Base-by-base conservation (phyloP, 2,888 invertebrate genomes). In the Ryuthela nishihirai region DNA sequence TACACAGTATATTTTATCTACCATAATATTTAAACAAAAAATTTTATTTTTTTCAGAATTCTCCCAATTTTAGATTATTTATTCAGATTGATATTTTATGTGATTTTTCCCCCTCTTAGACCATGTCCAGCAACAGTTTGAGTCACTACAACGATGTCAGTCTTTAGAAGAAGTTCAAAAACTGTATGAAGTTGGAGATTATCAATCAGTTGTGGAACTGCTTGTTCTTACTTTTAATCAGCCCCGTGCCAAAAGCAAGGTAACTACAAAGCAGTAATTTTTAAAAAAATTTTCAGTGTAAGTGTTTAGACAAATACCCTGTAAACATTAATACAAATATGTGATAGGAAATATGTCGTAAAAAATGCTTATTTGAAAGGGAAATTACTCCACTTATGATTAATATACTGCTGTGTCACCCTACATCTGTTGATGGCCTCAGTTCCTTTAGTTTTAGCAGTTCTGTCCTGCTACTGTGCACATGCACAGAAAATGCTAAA, bases 151-250 rank as follows among this genome's bases (percentile, higher is more conserved):
- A 49, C 67, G 73, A 25, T 71, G 70, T 48, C 72, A 73, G 65
- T 73, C 73, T 3, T 68, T 74, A 54, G 74, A 74, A 58, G 73
- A 74, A 50, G 71, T 74, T 18, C 72, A 74, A 64, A 67, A 69
- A 10, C 64, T 74, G 24, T 72, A 71, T 47, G 72, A 74, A 35
- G 59, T 63, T 12, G 71, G 70, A 10, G 65, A 72, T 21, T 72
- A 72, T 59, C 65, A 69, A 35, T 65, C 69, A 45, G 73, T 74
- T 18, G 71, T 74, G 5, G 70, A 73, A 36, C 67, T 72, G 20
- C 67, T 75, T 23, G 54, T 70, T 25, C 50, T 63, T 4, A 66
- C 67, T 12, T 67, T 67, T 45, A 54, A 54, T 34, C 61, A 61
- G 26, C 60, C 61, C 17, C 50, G 46, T 38, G 46, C 64, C 12